phyloP scores from a whole-genome alignment of 2,888 invertebrate genomes.

The Adelphocoris suturalis region DNA sequence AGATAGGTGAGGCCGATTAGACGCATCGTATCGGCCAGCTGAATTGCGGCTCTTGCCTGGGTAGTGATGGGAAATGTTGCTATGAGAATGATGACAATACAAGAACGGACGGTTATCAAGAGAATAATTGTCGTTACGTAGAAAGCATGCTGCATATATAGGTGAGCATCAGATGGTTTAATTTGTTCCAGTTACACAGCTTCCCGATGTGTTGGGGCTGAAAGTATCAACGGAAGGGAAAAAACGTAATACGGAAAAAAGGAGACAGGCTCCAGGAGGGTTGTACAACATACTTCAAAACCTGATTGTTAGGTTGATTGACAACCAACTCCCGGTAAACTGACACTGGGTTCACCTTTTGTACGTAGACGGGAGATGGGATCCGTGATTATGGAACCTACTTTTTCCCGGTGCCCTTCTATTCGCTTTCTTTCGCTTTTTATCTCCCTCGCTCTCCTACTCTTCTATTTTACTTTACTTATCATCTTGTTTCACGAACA shows the following conservation, averaged over 20 bases:
- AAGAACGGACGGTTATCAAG: too few relatives aligned
- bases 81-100: too few relatives aligned
- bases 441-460: background rate
- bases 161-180: background rate
- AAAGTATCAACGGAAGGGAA: background rate
- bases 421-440: constrained; percentile 14
- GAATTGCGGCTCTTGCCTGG: too few relatives aligned
- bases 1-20: too few relatives aligned
- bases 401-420: constrained; percentile 25
- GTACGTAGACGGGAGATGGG: constrained; percentile 36
- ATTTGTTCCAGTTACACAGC: constrained; percentile 4
- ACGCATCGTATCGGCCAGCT: too few relatives aligned
- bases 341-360: constrained; percentile 58
- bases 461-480: background rate
- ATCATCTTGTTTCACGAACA: background rate
- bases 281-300: constrained; percentile 37
- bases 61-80: too few relatives aligned
- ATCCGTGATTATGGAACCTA: constrained; percentile 38
- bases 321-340: constrained; percentile 51
- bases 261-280: constrained; percentile 1
- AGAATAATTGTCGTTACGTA: too few relatives aligned
- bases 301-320: constrained; percentile 60
- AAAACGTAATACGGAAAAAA: constrained; percentile 10
- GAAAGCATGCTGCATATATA: too few relatives aligned
- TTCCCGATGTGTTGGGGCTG: background rate